Evolutionary conservation across 2,113 vertebrate species (phyloP).

Genomic region (Trichomycterus rosablanca): DNA sequence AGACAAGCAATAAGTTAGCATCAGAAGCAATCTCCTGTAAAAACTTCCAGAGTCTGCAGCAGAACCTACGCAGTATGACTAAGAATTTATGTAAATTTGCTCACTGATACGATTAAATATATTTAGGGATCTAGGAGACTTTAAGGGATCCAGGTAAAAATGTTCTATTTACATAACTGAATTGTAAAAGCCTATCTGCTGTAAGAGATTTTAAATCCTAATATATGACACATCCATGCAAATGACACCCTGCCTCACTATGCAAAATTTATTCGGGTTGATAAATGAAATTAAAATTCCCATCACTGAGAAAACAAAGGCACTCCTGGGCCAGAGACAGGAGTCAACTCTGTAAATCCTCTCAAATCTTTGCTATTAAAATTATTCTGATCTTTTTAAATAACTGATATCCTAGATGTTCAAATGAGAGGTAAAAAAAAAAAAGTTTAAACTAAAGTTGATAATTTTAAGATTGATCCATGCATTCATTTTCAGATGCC

Average conservation of each 20-base stretch:
- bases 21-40: too few relatives aligned
- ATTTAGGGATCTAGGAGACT: too few relatives aligned
- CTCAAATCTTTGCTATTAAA: conserved; percentile 25
- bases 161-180: too few relatives aligned
- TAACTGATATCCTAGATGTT: conserved; percentile 50
- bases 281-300: conserved; percentile 48
- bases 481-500: too few relatives aligned
- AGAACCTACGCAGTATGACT: conserved; percentile 1
- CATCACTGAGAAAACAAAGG: conserved; percentile 28
- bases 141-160: too few relatives aligned
- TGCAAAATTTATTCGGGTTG: conserved; percentile 49
- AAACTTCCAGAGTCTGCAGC: neutral
- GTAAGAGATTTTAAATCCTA: conserved; percentile 1
- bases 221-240: conserved; percentile 21
- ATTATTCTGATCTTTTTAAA: conserved; percentile 54
- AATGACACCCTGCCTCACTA: conserved; percentile 20
- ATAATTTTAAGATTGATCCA: too few relatives aligned
- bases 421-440: too few relatives aligned
- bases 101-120: conserved; percentile 35
- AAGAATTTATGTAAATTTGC: conserved; percentile 31
- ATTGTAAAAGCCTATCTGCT: too few relatives aligned
- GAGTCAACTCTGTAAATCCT: conserved; percentile 29
- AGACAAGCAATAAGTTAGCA: too few relatives aligned
- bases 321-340: conserved; percentile 11
- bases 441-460: too few relatives aligned